These are phyloP conservation scores for Muschampia plurimacula DNA, from an alignment of 2,888 invertebrate species.

Conservation along the genomic window DNA sequence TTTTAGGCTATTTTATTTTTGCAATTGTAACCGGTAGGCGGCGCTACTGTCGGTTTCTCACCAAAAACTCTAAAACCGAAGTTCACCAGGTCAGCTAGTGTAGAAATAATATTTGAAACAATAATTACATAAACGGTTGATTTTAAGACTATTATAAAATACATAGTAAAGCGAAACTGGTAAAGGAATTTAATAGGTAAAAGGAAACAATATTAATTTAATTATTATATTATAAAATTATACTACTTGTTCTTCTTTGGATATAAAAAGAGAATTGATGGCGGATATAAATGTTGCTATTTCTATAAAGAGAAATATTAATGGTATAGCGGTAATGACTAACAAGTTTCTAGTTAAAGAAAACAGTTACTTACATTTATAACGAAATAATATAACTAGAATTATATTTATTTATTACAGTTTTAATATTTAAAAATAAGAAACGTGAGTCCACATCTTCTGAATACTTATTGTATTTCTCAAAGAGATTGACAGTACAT, in stretches of 20 bases:
- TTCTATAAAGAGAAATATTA: slow-evolving; percentile 31
- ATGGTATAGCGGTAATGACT: slow-evolving; percentile 21
- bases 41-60: no score
- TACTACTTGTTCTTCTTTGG: slow-evolving; percentile 13
- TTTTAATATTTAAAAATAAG: not conserved
- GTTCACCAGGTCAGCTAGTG: no score
- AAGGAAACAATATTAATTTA: slow-evolving; percentile 14
- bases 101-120: not conserved
- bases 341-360: slow-evolving; percentile 29
- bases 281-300: slow-evolving; percentile 33
- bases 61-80: no score
- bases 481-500: slow-evolving; percentile 7
- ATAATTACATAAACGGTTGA: slow-evolving; percentile 16
- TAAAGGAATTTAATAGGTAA: slow-evolving; percentile 28
- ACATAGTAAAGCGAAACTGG: slow-evolving; percentile 17
- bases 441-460: not conserved
- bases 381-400: not conserved
- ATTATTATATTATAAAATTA: slow-evolving; percentile 1
- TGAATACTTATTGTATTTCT: not conserved
- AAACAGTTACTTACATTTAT: not conserved
- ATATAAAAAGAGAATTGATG: slow-evolving; percentile 28
- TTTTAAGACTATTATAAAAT: slow-evolving; percentile 6
- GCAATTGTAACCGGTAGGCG: no score
- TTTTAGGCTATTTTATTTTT: no score
- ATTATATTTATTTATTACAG: not conserved